phyloP scores from a whole-genome alignment of 1,140 invertebrate genomes.

The Penaeus japonicus region DNA sequence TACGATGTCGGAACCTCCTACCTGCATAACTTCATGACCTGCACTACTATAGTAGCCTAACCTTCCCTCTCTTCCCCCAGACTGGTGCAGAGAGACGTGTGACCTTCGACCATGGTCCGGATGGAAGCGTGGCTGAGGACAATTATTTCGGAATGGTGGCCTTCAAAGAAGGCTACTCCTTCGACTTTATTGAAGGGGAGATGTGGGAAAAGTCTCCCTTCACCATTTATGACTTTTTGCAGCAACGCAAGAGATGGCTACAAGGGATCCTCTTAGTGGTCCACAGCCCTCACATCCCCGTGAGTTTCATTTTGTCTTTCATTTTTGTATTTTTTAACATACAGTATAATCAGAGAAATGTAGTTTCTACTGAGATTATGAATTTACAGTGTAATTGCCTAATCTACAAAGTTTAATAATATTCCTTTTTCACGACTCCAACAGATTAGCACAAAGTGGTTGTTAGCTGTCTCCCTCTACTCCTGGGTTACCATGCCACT shows the following conservation, averaged over 20 bases:
- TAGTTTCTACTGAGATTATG: neutral
- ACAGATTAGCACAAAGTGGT: slow-evolving; percentile 64
- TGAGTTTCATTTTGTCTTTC: neutral
- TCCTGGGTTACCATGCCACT: slow-evolving; percentile 95
- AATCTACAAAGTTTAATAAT: neutral
- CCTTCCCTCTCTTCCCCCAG: slow-evolving; percentile 69
- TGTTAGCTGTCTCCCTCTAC: slow-evolving; percentile 89
- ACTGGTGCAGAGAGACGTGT: slow-evolving; percentile 86
- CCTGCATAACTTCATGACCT: neutral
- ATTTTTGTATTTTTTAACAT: too few species aligned
- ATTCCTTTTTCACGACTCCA: neutral
- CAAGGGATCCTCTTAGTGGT: slow-evolving; percentile 94
- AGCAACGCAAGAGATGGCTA: slow-evolving; percentile 95
- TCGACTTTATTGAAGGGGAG: slow-evolving; percentile 94
- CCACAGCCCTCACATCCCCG: slow-evolving; percentile 80
- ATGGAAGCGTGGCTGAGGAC: slow-evolving; percentile 97
- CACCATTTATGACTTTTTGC: slow-evolving; percentile 91
- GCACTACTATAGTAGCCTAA: neutral
- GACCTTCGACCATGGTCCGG: slow-evolving; percentile 93
- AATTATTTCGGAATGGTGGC: slow-evolving; percentile 97
- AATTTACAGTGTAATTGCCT: neutral
- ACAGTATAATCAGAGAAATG: too few species aligned
- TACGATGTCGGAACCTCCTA: neutral
- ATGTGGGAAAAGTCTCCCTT: slow-evolving; percentile 99
- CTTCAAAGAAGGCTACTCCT: slow-evolving; percentile 82